These are phyloP conservation scores for Amphiprion ocellaris DNA, from an alignment of 2,113 vertebrate species.

Conservation along the genomic window DNA sequence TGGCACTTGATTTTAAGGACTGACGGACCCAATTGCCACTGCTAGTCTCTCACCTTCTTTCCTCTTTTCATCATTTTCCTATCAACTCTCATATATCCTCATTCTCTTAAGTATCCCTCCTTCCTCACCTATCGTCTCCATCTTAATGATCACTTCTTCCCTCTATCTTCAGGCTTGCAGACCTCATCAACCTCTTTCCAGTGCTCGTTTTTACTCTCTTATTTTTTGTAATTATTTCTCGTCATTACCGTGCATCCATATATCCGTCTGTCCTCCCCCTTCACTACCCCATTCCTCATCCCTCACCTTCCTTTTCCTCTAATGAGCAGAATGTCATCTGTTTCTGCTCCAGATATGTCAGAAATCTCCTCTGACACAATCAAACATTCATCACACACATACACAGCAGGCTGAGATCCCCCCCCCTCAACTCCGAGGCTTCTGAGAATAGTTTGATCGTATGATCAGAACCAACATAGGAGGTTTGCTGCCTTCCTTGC, in stretches of 20 bases:
- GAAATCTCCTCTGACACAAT: conserved; percentile 67
- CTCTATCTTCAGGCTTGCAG: neutral
- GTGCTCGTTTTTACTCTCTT: neutral
- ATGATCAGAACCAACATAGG: conserved; percentile 33
- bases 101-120: conserved; percentile 2
- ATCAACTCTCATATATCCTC: neutral
- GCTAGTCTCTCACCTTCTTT: neutral
- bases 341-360: conserved; percentile 80
- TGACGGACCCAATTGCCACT: conserved; percentile 8
- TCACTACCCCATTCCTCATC: conserved; percentile 19
- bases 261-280: conserved; percentile 26
- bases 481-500: conserved; percentile 5
- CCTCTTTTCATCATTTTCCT: neutral
- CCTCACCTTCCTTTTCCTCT: conserved; percentile 65
- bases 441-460: conserved; percentile 52
- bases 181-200: neutral
- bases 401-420: conserved; percentile 17
- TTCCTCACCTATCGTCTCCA: neutral
- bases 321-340: conserved; percentile 66
- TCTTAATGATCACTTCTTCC: conserved; percentile 18
- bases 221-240: conserved; percentile 47
- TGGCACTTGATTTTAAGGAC: conserved; percentile 21
- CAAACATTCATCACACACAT: conserved; percentile 72
- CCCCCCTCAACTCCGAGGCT: conserved; percentile 30
- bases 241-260: conserved; percentile 1